Percentiles rank a stretch among this genome's conserved stretches.
Conservation (phyloP, 2,888 invertebrate species). For the Dysmachus trigonus region DNA sequence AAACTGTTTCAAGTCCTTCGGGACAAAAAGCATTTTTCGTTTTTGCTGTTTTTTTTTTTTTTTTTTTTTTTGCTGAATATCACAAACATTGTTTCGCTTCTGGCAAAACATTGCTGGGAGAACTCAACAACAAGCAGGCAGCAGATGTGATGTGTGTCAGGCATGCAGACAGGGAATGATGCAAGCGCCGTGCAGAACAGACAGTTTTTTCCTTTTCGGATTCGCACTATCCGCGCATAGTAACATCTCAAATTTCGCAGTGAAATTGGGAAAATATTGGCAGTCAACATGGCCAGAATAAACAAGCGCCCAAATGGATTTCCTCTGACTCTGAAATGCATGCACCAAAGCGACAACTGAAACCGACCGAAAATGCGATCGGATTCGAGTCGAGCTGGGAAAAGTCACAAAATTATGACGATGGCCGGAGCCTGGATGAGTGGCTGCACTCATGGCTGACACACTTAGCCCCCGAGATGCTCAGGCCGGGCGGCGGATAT, state of each 20-base stretch:
- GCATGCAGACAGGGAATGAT: background rate
- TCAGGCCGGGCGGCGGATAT: constrained; percentile 13
- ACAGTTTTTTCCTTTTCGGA: background rate
- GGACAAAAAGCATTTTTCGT: background rate
- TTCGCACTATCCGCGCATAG: background rate
- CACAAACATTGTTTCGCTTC: background rate
- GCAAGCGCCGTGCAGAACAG: background rate
- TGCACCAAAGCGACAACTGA: background rate
- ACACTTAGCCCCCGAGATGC: background rate
- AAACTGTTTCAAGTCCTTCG: background rate
- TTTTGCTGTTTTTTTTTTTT: background rate
- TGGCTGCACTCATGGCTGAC: background rate
- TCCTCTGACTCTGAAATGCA: background rate
- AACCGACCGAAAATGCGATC: background rate
- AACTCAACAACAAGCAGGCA: background rate
- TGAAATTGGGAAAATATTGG: background rate
- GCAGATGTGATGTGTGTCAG: background rate
- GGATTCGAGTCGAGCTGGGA: background rate
- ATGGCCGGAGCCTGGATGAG: background rate
- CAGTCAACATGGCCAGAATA: background rate
- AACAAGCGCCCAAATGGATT: background rate
- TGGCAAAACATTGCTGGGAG: background rate
- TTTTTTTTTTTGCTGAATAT: background rate
- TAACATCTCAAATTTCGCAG: constrained; percentile 9
- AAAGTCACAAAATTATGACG: background rate